Conservation (phyloP, 2,113 vertebrate genomes). For the Notechis scutatus region DNA sequence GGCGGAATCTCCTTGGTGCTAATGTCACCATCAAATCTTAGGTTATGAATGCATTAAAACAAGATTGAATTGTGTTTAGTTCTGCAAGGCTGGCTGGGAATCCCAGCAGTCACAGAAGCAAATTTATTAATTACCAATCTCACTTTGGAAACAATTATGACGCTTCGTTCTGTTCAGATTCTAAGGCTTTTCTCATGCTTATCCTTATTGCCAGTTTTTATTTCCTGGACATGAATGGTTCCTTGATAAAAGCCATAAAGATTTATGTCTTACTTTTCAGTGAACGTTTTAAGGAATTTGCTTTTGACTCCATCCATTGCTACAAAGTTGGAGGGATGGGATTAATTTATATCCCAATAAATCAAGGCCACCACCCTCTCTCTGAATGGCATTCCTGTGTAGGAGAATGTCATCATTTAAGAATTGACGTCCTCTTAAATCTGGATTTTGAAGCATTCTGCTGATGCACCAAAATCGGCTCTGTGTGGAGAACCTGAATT, state of each 20-base stretch:
- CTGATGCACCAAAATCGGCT: background rate
- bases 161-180: background rate
- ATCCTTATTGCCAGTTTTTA: background rate
- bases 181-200: background rate
- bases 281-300: background rate
- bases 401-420: background rate
- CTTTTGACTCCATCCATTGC: background rate
- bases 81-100: background rate
- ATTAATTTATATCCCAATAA: background rate
- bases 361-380: background rate
- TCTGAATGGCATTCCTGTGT: background rate
- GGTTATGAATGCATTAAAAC: background rate
- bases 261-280: background rate
- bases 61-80: background rate
- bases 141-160: background rate
- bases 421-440: too few relatives aligned
- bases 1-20: rapidly evolving
- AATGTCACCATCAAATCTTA: rapidly evolving
- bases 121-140: background rate
- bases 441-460: background rate
- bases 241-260: background rate
- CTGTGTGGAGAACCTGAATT: background rate
- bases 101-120: too few relatives aligned
- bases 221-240: background rate
- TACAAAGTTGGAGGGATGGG: background rate